Conservation (phyloP, 2,888 invertebrate genomes). For the Argyresthia goedartella region DNA sequence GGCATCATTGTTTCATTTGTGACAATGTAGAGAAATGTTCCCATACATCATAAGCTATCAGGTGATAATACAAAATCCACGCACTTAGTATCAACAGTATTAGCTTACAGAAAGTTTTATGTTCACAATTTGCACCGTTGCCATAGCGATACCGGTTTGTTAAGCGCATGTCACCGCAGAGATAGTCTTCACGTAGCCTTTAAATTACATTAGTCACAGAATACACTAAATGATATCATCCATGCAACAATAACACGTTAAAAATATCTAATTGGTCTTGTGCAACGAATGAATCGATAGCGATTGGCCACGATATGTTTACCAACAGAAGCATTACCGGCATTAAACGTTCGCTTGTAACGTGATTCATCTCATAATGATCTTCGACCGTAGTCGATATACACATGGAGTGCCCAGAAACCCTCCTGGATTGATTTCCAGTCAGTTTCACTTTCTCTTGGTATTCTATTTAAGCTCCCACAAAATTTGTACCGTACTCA, state of each 20-base stretch:
- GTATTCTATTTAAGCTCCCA: no score
- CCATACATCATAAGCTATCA: constrained; percentile 59
- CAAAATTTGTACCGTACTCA: no score
- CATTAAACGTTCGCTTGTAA: constrained; percentile 20
- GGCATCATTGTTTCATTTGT: constrained; percentile 5
- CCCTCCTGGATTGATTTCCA: constrained; percentile 51
- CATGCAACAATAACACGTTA: no score
- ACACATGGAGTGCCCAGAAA: constrained; percentile 22
- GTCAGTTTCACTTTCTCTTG: constrained; percentile 46
- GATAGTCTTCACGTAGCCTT: neutral
- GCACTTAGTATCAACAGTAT: constrained; percentile 11
- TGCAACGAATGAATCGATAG: neutral
- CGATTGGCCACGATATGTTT: constrained; percentile 13
- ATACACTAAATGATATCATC: no score
- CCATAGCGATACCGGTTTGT: constrained; percentile 10
- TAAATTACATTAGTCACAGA: neutral
- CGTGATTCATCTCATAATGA: constrained; percentile 44
- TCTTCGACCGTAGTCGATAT: constrained; percentile 28
- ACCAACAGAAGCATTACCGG: constrained; percentile 12
- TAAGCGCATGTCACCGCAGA: constrained; percentile 1
- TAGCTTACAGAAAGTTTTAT: constrained; percentile 26
- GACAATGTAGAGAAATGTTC: constrained; percentile 64
- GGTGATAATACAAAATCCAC: constrained; percentile 39
- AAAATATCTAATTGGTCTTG: no score
- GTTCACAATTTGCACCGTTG: constrained; percentile 33